These are phyloP conservation scores for Azorinus chamasolen DNA, from an alignment of 2,888 invertebrate genomes.

Conservation along the genomic window DNA sequence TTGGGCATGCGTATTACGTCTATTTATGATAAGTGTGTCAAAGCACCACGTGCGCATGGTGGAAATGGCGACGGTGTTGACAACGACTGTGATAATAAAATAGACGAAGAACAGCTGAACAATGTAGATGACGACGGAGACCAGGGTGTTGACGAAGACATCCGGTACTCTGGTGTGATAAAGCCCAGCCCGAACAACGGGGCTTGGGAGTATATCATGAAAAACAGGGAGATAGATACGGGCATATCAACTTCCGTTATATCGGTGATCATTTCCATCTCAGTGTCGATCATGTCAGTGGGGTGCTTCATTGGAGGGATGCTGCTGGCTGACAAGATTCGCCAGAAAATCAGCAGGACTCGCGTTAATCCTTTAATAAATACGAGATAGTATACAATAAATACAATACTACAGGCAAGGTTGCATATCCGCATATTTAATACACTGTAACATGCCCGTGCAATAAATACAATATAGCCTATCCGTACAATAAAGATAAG, in stretches of 20 bases:
- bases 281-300: slow-evolving; percentile 51
- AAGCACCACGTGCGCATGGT: slow-evolving; percentile 40
- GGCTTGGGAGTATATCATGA: slow-evolving; percentile 48
- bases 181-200: slow-evolving; percentile 8
- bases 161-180: slow-evolving; percentile 29
- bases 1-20: slow-evolving; percentile 68
- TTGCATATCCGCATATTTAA: no score
- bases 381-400: no score
- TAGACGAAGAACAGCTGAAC: slow-evolving; percentile 69
- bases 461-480: no score
- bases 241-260: slow-evolving; percentile 52
- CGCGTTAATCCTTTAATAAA: slow-evolving; percentile 15
- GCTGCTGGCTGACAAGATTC: slow-evolving; percentile 52
- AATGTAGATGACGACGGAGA: slow-evolving; percentile 66
- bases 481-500: no score
- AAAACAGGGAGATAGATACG: slow-evolving; percentile 41
- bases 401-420: no score
- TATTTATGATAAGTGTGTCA: slow-evolving; percentile 68
- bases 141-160: slow-evolving; percentile 69
- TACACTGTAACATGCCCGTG: no score
- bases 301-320: slow-evolving; percentile 54
- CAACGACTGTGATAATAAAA: slow-evolving; percentile 74
- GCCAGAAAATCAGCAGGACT: slow-evolving; percentile 15
- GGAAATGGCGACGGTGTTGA: slow-evolving; percentile 72
- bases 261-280: slow-evolving; percentile 53